Base-by-base conservation (phyloP, 2,888 invertebrate species). In the Polydesmus complanatus region DNA sequence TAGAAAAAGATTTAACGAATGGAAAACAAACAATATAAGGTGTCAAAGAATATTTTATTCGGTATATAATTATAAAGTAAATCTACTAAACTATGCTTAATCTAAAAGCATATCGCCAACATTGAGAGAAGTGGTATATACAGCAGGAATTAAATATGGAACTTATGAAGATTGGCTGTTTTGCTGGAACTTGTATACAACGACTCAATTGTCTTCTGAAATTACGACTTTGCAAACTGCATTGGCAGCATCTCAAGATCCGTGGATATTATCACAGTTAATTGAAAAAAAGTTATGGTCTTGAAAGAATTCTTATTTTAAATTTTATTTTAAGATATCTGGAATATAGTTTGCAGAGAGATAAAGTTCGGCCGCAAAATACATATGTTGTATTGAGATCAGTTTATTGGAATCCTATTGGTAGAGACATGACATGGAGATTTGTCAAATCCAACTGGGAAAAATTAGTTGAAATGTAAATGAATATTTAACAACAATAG, bases 401-500 rank as follows among this genome's bases (percentile, higher is more conserved):
- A 0, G 85, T 89, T 0, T 84, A 87, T 1, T 68, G 70, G 3
- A 88, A 88, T 70, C 80, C 82, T 1, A 81, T 82, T 65, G 86
- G 85, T 2, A 77, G 81, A 59, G 74, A 84, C n/a, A 73, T 85
- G 54, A 83, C 85, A 1, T 86, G 86, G 87, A 76, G 84, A 65
- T 85, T 85, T 71, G 73, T 87, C 27, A 80, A 83, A 69, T 81
- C 82, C 1, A 81, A 85, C 68, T 86, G 85, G 85, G 74, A 78
- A 3, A 76, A 78, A 55, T 77, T 85, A 70, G 73, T 77, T 1
- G 75, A 83, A 68, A 23, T 52, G 58, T 58, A 27, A 52, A 22
- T 54, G 18, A 11, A 22, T 11, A 26, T 54, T 18, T 54, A 22
- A 8, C 54, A 51, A 27, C 21, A 48, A 19, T 21, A 21, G 21